Base-by-base conservation (phyloP, 2,888 invertebrate genomes). In the Drosophila eohydei region DNA sequence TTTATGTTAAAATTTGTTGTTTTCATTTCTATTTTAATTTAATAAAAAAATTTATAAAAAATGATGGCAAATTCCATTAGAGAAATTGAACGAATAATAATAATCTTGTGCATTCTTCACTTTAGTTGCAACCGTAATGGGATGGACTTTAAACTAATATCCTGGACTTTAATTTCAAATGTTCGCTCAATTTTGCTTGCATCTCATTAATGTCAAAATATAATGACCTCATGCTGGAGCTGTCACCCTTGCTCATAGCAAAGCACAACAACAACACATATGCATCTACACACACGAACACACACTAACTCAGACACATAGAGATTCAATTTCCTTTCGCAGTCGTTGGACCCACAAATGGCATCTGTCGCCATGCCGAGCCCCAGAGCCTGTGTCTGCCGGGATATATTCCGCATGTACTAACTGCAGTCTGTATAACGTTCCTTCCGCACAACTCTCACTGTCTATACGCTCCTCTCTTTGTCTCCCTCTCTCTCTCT, bases 241-340 rank as follows among this genome's bases (percentile, higher is more conserved):
- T 67, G 48, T 43, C 62, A 56, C 12, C 16, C 71, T 41, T 36
- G 50, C 41, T 43, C 48, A 12, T 14, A 11, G 30, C 43, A 44
- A n/a, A 9, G 30, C 36, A 48, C 51, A 54, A 21, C 43, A 63
- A 32, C 44, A 73, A 26, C 57, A 62, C 30, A 55, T 8, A 9
- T 12, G 58, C 52, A 54, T 52, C 5, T 44, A 36, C n/a, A 54
- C 52, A 56, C 14, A 4, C 38, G 34, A 38, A 41, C 12, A 26
- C 50, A 28, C 50, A 55, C 48, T 21, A 21, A 21, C 21, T 21
- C 21, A 21, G 21, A 52, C 21, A 56, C 43, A 62, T 57, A 71
- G 62, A 90, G 77, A 83, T 90, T 85, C 89, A 90, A 85, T 85
- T 85, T 85, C 89, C 89, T 83, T 54, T 77, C 72, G 40, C 78